Conservation (phyloP, 2,113 vertebrate genomes). For the Carettochelys insculpta region DNA sequence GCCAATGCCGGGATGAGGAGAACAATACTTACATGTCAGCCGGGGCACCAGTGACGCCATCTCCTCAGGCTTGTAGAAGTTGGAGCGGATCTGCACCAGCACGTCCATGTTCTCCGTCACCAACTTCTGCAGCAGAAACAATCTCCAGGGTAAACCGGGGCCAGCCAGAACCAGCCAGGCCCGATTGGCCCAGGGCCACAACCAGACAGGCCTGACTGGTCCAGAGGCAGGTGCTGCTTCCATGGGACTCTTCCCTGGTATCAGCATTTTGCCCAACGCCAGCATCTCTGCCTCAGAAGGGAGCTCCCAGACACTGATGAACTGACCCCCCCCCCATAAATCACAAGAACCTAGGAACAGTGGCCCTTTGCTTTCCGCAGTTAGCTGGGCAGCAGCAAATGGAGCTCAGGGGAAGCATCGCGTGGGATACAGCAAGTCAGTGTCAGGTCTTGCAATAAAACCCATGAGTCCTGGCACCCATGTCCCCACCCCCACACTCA, state of each 20-base stretch:
- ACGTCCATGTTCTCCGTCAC: constrained; percentile 95
- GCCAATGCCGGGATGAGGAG: neutral
- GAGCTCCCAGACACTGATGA: neutral
- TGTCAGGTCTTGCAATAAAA: neutral
- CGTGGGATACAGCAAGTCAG: neutral
- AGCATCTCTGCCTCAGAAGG: neutral
- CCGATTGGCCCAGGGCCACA: neutral
- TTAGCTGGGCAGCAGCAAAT: neutral
- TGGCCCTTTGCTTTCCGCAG: neutral
- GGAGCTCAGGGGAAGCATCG: neutral
- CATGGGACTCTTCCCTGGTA: neutral
- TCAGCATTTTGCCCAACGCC: neutral
- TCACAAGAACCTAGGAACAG: neutral
- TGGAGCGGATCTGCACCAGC: constrained; percentile 90
- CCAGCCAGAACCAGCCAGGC: neutral
- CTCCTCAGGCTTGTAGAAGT: constrained; percentile 82
- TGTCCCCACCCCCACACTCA: no score
- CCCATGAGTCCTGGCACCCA: neutral
- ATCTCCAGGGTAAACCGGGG: neutral
- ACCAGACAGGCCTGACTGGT: neutral
- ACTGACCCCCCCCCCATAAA: neutral
- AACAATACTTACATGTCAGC: constrained; percentile 79
- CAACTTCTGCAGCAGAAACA: constrained; percentile 81
- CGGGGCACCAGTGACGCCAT: constrained; percentile 83
- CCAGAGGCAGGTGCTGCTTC: neutral